Percentiles rank a stretch among this genome's conserved stretches.
These are phyloP conservation scores for Trematocara marginatum DNA, from an alignment of 2,113 vertebrate genomes.

Conservation along the genomic window DNA sequence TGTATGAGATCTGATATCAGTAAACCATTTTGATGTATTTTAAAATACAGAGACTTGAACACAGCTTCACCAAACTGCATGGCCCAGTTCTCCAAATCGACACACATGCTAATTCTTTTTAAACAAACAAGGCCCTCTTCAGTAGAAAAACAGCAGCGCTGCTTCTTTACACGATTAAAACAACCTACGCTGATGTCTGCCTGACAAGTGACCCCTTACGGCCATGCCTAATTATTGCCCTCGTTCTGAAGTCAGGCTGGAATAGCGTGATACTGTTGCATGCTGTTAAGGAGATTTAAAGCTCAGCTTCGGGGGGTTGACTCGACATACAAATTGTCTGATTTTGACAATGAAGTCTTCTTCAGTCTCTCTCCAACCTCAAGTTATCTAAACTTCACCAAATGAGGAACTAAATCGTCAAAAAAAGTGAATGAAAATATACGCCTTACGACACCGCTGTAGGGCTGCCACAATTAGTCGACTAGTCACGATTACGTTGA, in stretches of 20 bases:
- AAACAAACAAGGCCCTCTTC: background rate
- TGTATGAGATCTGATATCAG: background rate
- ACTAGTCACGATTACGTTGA: background rate
- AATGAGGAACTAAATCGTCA: no score
- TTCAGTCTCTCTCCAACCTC: background rate
- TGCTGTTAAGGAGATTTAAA: background rate
- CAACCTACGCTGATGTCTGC: background rate
- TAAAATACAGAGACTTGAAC: background rate
- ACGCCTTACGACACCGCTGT: rapidly evolving
- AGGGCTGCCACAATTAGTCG: background rate
- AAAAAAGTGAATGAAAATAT: background rate
- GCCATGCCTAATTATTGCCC: background rate
- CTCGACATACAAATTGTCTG: background rate
- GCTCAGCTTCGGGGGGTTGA: background rate
- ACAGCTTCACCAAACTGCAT: background rate
- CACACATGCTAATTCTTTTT: background rate
- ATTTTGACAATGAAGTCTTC: background rate
- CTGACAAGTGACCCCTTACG: background rate
- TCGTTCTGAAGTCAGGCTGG: background rate
- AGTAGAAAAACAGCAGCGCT: background rate
- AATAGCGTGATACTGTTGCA: background rate
- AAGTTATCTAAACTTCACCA: no score
- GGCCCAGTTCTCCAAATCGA: background rate
- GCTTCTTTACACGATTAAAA: background rate
- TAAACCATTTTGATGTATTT: background rate